These are phyloP conservation scores for Diacarnus erythraeanus DNA, from an alignment of 37 sponge, comb jelly and placozoan genomes.

Conservation along the genomic window DNA sequence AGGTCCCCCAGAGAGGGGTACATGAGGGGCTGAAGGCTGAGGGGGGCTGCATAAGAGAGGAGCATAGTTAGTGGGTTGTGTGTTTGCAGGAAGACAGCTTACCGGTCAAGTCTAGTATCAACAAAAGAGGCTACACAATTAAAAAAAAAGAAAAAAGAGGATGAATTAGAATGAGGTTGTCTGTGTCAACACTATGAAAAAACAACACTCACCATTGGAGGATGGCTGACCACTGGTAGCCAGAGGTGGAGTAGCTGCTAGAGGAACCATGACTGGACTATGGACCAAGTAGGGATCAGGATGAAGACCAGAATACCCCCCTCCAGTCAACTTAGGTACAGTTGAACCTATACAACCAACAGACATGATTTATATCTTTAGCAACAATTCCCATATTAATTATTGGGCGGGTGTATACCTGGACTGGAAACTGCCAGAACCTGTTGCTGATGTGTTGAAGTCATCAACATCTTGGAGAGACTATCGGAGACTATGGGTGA, in stretches of 20 bases:
- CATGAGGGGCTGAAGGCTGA: slow-evolving; percentile 23
- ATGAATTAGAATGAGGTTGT: neutral
- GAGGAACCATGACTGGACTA: neutral
- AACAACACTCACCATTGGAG: slow-evolving; percentile 11
- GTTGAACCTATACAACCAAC: neutral
- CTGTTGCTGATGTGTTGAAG: slow-evolving; percentile 1
- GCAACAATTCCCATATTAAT: no score
- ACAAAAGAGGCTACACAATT: neutral
- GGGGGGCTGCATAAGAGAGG: slow-evolving; percentile 20
- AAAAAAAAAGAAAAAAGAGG: neutral
- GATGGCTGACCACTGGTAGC: slow-evolving; percentile 36
- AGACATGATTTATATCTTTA: neutral
- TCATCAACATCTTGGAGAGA: slow-evolving; percentile 33
- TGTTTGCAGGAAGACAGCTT: neutral
- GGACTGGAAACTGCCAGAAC: slow-evolving; percentile 3
- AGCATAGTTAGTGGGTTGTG: neutral
- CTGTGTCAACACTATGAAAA: neutral
- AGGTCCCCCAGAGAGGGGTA: slow-evolving; percentile 13
- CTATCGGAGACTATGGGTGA: neutral
- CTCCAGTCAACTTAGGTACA: neutral
- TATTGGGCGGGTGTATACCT: neutral
- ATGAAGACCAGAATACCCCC: neutral
- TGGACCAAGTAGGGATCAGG: slow-evolving; percentile 10
- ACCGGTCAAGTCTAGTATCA: slow-evolving; percentile 41
- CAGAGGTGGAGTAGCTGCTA: neutral